Evolutionary conservation across 2,113 vertebrate genomes (phyloP).

Genomic region (Calidris pygmaea): DNA sequence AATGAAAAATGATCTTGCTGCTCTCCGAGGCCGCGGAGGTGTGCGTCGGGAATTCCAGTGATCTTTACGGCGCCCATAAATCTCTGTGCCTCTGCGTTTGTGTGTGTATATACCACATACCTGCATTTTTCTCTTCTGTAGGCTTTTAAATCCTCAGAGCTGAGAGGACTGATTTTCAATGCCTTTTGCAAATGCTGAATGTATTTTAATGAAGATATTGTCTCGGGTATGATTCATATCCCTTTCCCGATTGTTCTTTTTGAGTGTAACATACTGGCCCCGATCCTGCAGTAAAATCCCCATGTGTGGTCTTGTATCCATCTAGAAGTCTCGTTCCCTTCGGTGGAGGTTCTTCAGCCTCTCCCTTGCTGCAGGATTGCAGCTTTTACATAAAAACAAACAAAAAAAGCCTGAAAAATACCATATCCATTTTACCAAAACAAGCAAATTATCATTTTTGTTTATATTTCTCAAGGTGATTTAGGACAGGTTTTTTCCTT

Average conservation of each 20-base stretch:
- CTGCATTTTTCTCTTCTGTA: neutral
- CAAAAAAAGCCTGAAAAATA: neutral
- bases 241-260: conserved; percentile 27
- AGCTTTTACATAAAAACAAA: neutral
- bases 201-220: conserved; percentile 43
- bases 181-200: conserved; percentile 1
- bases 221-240: conserved; percentile 11
- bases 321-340: neutral
- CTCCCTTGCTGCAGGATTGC: neutral
- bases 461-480: neutral
- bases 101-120: neutral
- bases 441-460: neutral
- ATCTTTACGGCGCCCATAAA: conserved; percentile 34
- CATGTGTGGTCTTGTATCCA: conserved; percentile 28
- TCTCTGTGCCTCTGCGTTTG: neutral
- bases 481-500: neutral
- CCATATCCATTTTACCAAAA: neutral
- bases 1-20: conserved; percentile 31
- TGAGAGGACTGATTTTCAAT: conserved; percentile 15
- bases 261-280: neutral
- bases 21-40: neutral
- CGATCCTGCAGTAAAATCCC: neutral
- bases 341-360: neutral
- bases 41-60: conserved; percentile 36
- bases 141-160: neutral